Base-by-base conservation (phyloP, 1,140 invertebrate genomes). In the Brachionus angularis region DNA sequence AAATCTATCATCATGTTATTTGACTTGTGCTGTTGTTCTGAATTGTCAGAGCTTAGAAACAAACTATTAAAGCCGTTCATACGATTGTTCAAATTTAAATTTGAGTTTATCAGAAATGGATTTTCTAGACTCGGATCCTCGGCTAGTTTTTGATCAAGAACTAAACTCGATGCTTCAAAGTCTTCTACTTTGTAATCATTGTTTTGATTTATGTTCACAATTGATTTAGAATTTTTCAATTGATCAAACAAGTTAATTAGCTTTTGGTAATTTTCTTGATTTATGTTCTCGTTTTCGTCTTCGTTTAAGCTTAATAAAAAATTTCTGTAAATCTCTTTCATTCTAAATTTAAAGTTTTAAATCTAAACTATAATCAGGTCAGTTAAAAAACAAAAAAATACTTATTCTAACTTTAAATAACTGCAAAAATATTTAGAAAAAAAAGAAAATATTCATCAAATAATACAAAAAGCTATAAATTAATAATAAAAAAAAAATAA, bases 251-350 rank as follows among this genome's bases (percentile, higher is more conserved):
- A 5, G 7, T 33, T 36, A 36, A 58, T 36, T 4, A 58, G 18
- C 2, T 29, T 58, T 7, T 58, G 31, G 33, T 58, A 58, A 7
- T 25, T 42, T 5, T 58, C 34, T 21, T 33, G 34, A 36, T 23
- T 58, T 7, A 21, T n/a, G n/a, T n/a, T n/a, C n/a, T n/a, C n/a
- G n/a, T n/a, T 8, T 18, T 58, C 53, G 8, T 58, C 33, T 58
- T 58, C 53, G 33, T 58, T 58, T 34, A 58, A 21, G 33, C 39
- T 58, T 36, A 58, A 18, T 36, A 58, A 58, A 58, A 58, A 58
- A 39, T 58, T 58, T 16, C 16, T 58, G 23, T 58, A 58, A 39
- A 58, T 36, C 14, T 58, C 31, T 31, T 58, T 36, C 53, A 58
- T 58, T 23, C 21, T 39, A 14, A 58, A 8, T 36, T 36, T 5